Evolutionary conservation across 2,888 invertebrate genomes (phyloP), one percentile per base, ranked within the genome.

Genomic region (Tineola bisselliella): DNA sequence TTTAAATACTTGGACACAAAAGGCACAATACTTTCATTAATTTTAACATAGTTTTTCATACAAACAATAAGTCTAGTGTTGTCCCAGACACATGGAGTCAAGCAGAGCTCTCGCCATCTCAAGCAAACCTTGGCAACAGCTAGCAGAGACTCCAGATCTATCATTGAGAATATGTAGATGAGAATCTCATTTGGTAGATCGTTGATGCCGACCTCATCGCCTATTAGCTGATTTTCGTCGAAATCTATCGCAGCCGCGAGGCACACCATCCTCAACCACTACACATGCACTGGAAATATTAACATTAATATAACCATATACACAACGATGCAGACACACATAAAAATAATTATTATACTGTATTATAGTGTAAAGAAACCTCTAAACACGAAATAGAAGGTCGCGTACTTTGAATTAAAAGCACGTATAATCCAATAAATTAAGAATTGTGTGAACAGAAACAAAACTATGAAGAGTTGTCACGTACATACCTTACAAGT

Each of bases 161-260:
- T 81, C 84, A 86, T 84, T 63, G 88, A 88, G 72, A 88, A 88
- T 68, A 88, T 87, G 66, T 87, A 82, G 65, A 88, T 87, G 64
- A 88, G 78, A 70, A 88, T 76, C 75, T 88, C 88, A 72, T 88
- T 88, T 59, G 88, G 88, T 70, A 88, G 76, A 69, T 87, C 86
- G 74, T 88, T 87, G 72, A 88, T 83, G 62, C 80, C 76, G 61
- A 84, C 72, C 63, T 70, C 66, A 65, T 78, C 75, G 64, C 72
- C 65, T 65, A 72, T 71, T 65, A 70, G 68, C 66, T 77, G 77
- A 18, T 38, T 43, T 13, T 54, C 54, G 25, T 54, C 54, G 44
- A 74, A 69, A 69, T 77, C 81, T 69, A 78, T 59, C 38, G 60
- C 75, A 79, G 81, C 79, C 74, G 84, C 81, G 66, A 86, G 81